Base-by-base conservation (phyloP, 2,797 vertebrate genomes). In the Labeo calbasu region DNA sequence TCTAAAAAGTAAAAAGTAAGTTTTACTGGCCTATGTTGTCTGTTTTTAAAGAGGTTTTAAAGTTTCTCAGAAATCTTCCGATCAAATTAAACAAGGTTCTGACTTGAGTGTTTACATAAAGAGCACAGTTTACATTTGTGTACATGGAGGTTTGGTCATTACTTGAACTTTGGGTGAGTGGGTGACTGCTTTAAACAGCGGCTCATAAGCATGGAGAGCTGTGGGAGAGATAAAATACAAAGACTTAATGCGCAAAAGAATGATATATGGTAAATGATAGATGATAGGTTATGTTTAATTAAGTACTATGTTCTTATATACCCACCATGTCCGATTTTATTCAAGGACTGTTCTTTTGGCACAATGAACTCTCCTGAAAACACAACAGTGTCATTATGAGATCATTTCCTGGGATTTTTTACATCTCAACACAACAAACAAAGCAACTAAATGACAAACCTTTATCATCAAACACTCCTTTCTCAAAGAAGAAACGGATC, bases 401-500 rank as follows among this genome's bases (percentile, higher is more conserved):
- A 40, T 66, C 13, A 51, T 59, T 57, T 46, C 0, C 19, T 21
- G 0, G 8, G 12, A n/a, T 36, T 51, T 11, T 79, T 9, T 36
- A 6, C 17, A 59, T 36, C 70, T 51, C 19, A n/a, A 21, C 36
- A 32, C 4, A 5, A 50, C 3, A 78, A 19, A 23, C 43, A 65
- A 32, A 79, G 17, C 15, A 63, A 46, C n/a, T 5, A 19, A 55
- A 21, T 3, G 7, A 79, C 85, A 46, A 77, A 98, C 98, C 98
- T 95, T 95, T 95, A 79, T 96, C 90, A 14, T 97, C 94, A 89
- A 99, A 96, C 92, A 97, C 97, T 5, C 95, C 97, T 89, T 97
- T 97, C 86, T 99, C 98, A 88, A 99, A 99, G 95, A 99, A 99
- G 93, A 97, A 99, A 23, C 96, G 91, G 81, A 99, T 95, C 93